phyloP scores from a whole-genome alignment of 2,113 vertebrate species.

The Syngnathus scovelli region DNA sequence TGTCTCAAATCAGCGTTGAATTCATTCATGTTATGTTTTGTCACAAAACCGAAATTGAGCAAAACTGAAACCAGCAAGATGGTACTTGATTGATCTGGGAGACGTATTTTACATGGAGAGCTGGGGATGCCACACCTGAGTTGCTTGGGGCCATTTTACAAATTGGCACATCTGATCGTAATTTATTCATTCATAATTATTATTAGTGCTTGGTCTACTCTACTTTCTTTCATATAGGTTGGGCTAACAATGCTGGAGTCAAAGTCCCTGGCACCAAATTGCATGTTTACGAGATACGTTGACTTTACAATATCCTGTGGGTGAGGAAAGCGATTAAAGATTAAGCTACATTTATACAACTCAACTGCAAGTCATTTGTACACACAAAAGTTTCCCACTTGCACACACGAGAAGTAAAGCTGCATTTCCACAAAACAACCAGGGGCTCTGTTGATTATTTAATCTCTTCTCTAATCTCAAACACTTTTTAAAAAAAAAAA shows the following conservation, averaged over 20 bases:
- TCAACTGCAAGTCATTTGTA: conserved; percentile 8
- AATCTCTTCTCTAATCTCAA: conserved; percentile 5
- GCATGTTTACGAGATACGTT: no score
- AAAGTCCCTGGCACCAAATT: not conserved
- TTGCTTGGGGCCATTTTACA: not conserved
- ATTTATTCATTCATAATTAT: not conserved
- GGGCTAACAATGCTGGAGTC: not conserved
- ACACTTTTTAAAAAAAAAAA: not conserved
- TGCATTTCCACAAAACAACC: conserved; percentile 1
- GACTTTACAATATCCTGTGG: conserved; percentile 5
- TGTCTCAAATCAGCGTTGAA: not conserved
- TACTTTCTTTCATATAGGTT: not conserved
- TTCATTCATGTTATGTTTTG: not conserved
- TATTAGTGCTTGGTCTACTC: not conserved
- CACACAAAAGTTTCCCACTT: conserved; percentile 14
- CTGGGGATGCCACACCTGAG: not conserved
- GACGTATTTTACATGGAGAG: not conserved
- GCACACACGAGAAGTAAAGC: not conserved
- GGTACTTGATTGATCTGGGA: not conserved
- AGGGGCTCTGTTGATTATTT: conserved; percentile 14
- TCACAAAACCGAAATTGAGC: not conserved
- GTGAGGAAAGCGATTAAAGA: conserved; percentile 18
- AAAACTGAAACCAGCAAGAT: not conserved
- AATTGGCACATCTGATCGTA: not conserved
- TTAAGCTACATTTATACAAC: conserved; percentile 13